Evolutionary conservation across 2,888 invertebrate genomes (phyloP).

Genomic region (Polia nebulosa): DNA sequence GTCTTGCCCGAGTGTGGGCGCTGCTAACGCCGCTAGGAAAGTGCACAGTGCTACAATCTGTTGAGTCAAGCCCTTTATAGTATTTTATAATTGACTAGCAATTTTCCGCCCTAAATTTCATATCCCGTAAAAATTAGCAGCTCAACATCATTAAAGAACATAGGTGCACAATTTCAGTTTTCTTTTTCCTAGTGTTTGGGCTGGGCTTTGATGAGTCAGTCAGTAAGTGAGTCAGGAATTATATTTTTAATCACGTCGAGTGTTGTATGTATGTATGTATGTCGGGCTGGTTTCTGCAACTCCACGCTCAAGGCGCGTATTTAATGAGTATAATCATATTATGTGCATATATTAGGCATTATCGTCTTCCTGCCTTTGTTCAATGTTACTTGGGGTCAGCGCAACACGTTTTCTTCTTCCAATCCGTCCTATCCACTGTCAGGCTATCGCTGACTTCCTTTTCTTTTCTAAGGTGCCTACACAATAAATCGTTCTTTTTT

Average conservation of each 20-base stretch:
- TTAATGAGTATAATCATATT: too few species aligned
- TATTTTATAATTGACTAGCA: too few species aligned
- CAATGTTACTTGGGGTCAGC: not conserved
- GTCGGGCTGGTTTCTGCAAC: too few species aligned
- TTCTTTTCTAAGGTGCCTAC: too few species aligned
- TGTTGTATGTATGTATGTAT: too few species aligned
- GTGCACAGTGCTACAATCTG: not conserved
- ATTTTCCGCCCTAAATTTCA: too few species aligned
- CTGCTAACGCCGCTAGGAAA: not conserved
- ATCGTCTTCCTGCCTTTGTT: not conserved
- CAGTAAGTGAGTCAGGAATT: not conserved
- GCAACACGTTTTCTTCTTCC: not conserved
- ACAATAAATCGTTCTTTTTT: too few species aligned
- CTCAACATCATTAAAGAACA: too few species aligned
- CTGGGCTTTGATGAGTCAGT: not conserved
- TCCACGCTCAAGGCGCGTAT: too few species aligned
- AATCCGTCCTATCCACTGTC: not conserved
- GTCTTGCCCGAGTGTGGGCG: not conserved
- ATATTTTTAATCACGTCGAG: not conserved
- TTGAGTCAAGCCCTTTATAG: conserved; percentile 67
- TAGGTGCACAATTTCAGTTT: too few species aligned
- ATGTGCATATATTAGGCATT: not conserved
- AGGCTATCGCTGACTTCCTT: not conserved
- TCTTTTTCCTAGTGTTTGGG: too few species aligned
- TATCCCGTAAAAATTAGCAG: too few species aligned